Evolutionary conservation across 2,888 invertebrate species (phyloP), one percentile per base, ranked within the genome.

Genomic region (Acanthosepion esculentum): DNA sequence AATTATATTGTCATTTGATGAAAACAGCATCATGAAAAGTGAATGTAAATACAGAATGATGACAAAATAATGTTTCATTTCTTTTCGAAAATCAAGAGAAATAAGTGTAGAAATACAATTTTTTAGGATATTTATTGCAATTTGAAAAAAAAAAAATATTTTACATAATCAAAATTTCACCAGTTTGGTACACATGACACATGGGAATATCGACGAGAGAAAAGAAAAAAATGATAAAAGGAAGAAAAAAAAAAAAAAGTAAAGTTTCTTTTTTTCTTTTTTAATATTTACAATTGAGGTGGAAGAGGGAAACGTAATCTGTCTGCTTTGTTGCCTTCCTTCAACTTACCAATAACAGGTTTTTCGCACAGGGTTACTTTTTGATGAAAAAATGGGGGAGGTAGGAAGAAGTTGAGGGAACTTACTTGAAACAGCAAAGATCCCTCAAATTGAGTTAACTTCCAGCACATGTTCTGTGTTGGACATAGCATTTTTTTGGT

Each of bases 81-180:
- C 18, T 10, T 78, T 78, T n/a, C 33, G 1, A 78, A 78, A 78
- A 33, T 78, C n/a, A 78, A 78, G n/a, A 78, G 78, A 78, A 78
- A 78, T 78, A n/a, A 78, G 23, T 78, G n/a, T 78, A 78, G 78
- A 78, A 78, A 78, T 78, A 78, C 78, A 78, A 78, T 78, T 78
- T 78, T 78, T 78, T 78, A 78, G 78, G 78, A 78, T 78, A 78
- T 78, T 78, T 78, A 78, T 78, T 78, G 78, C 78, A 78, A 78
- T 78, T 78, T 78, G 78, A 78, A 78, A 78, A 78, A 78, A 78
- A 55, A 59, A 78, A 78, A 78, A 78, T 78, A 78, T 78, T 78
- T 78, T 78, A 78, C 78, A 78, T 78, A 78, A 78, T 78, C 78
- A 78, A 78, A 78, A 78, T 78, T 78, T 78, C 78, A 78, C 78